Evolutionary conservation across 2,888 invertebrate species (phyloP).

Genomic region (Quadriops clusia): DNA sequence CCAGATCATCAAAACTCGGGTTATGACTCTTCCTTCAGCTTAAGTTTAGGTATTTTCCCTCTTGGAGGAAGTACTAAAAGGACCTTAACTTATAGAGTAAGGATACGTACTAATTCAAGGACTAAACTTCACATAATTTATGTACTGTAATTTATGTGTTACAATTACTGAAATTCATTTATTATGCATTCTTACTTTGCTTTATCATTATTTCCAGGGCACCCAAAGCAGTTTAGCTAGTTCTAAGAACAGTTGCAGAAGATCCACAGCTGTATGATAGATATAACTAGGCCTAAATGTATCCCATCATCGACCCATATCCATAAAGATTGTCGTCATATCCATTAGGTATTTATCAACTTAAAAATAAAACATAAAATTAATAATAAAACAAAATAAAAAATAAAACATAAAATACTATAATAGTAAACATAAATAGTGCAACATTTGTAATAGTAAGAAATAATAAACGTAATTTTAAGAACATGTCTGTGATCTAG

Average conservation of each 20-base stretch:
- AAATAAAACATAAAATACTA: too few relatives aligned
- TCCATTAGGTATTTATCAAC: too few relatives aligned
- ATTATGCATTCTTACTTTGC: too few relatives aligned
- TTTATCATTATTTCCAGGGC: slow-evolving; percentile 23
- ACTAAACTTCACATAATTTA: background rate
- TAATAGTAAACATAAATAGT: too few relatives aligned
- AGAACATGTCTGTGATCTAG: too few relatives aligned
- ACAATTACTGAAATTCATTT: background rate
- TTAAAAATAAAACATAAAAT: too few relatives aligned
- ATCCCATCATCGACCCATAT: too few relatives aligned
- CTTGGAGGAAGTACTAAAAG: slow-evolving; percentile 31
- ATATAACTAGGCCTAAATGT: too few relatives aligned
- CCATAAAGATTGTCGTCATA: too few relatives aligned
- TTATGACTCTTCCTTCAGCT: slow-evolving; percentile 38
- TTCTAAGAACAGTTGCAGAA: slow-evolving; percentile 25
- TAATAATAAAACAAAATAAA: too few relatives aligned
- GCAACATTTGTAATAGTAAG: too few relatives aligned
- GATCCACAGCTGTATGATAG: slow-evolving; percentile 26
- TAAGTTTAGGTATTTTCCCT: slow-evolving; percentile 37
- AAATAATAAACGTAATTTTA: too few relatives aligned
- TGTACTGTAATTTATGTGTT: background rate
- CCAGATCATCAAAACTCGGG: slow-evolving; percentile 32
- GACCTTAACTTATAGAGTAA: slow-evolving; percentile 31
- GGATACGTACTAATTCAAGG: slow-evolving; percentile 5
- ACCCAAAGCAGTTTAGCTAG: slow-evolving; percentile 29